A percentile compares a stretch with the other conserved stretches of the same genome.
Evolutionary conservation across 1,140 invertebrate species (phyloP).

Genomic region (Lithobius niger): DNA sequence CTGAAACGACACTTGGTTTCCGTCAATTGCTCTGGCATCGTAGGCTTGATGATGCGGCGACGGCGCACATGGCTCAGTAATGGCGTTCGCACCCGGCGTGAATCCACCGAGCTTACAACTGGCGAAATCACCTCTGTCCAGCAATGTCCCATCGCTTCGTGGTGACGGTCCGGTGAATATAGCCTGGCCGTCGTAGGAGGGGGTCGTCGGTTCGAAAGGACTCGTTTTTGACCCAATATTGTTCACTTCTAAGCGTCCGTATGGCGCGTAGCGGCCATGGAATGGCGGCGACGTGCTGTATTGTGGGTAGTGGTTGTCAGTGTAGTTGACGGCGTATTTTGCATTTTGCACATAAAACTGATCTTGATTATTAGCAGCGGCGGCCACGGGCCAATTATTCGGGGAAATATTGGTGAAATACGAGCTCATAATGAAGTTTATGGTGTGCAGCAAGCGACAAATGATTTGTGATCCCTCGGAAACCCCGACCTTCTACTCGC

Average conservation of each 20-base stretch:
- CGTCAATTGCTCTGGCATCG: not conserved
- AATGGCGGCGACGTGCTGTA: constrained; percentile 2
- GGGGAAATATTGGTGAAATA: constrained; percentile 12
- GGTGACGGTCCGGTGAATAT: not conserved
- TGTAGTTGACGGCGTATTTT: constrained; percentile 4
- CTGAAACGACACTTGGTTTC: not conserved
- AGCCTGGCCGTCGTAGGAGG: not conserved
- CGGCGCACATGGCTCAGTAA: constrained; percentile 13
- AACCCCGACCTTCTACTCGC: not conserved
- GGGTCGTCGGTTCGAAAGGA: not conserved
- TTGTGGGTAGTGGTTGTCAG: not conserved
- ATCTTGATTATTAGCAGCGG: constrained; percentile 6
- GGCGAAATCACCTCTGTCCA: constrained; percentile 15
- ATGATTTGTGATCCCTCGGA: constrained; percentile 11
- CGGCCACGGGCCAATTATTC: constrained; percentile 12
- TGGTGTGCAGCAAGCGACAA: constrained; percentile 11
- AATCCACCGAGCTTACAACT: constrained; percentile 18
- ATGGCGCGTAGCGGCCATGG: not conserved
- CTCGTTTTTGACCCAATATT: not conserved
- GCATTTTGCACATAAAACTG: constrained; percentile 6
- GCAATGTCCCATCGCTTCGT: not conserved
- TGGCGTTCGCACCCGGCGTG: constrained; percentile 18
- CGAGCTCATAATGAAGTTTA: constrained; percentile 13
- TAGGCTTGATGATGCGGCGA: constrained; percentile 3
- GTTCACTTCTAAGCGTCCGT: not conserved